A percentile compares a stretch with the other conserved stretches of the same genome.
phyloP scores from a whole-genome alignment of 2,797 vertebrate genomes.

The Helostoma temminkii region DNA sequence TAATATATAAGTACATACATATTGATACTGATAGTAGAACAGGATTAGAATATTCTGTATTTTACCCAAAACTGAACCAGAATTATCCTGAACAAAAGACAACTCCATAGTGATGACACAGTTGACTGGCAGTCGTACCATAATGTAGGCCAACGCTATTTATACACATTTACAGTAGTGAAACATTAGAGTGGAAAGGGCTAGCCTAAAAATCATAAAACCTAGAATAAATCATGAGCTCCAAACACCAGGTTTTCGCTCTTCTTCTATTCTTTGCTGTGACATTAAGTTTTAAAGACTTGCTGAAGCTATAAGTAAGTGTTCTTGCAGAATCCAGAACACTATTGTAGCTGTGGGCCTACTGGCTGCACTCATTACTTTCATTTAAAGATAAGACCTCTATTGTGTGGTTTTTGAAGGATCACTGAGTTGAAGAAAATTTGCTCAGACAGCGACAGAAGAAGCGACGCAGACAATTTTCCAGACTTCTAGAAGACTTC shows the following conservation, averaged over 20 bases:
- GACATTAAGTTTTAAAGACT: slow-evolving; percentile 57
- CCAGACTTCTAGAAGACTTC: slow-evolving; percentile 36
- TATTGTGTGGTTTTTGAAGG: slow-evolving; percentile 54
- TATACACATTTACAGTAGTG: slow-evolving; percentile 16
- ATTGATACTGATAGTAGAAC: not conserved
- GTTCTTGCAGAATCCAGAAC: slow-evolving; percentile 29
- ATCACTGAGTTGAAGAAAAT: slow-evolving; percentile 58
- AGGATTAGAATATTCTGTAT: not conserved
- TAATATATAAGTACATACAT: no score
- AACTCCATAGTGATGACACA: slow-evolving; percentile 65
- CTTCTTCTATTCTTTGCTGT: slow-evolving; percentile 14
- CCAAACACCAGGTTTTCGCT: slow-evolving; percentile 4
- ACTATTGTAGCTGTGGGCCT: slow-evolving; percentile 19
- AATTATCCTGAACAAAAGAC: slow-evolving; percentile 43
- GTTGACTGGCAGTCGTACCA: slow-evolving; percentile 57
- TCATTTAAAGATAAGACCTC: slow-evolving; percentile 44
- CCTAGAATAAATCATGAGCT: slow-evolving; percentile 9
- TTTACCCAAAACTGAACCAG: slow-evolving; percentile 13
- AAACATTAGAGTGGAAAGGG: slow-evolving; percentile 34
- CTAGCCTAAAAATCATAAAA: not conserved
- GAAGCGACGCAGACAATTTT: slow-evolving; percentile 37
- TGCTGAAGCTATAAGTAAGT: slow-evolving; percentile 30
- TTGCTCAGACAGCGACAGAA: slow-evolving; percentile 46
- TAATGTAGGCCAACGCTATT: slow-evolving; percentile 68
- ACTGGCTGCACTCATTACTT: slow-evolving; percentile 46